phyloP scores from a whole-genome alignment of 2,888 invertebrate species.

The Stegophylla sp. region DNA sequence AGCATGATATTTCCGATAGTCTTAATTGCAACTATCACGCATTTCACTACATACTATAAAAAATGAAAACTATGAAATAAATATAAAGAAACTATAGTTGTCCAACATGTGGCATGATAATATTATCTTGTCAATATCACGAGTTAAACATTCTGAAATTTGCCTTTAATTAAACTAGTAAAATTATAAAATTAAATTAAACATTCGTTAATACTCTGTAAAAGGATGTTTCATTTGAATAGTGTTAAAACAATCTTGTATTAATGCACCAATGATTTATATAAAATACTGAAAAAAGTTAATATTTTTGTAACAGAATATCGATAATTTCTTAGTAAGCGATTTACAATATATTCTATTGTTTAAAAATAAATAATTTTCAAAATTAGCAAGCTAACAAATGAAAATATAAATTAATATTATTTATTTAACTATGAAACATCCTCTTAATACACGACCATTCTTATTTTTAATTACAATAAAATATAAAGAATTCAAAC shows the following conservation, averaged over 20 bases:
- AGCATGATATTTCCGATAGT: slow-evolving; percentile 99
- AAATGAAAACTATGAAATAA: slow-evolving; percentile 55
- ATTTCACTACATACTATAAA: slow-evolving; percentile 98
- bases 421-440: neutral
- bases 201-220: too few species aligned
- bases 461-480: neutral
- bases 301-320: too few species aligned
- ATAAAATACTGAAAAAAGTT: too few species aligned
- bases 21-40: slow-evolving; percentile 98
- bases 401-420: too few species aligned
- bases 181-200: too few species aligned
- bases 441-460: neutral
- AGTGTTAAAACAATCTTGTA: too few species aligned
- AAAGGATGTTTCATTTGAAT: too few species aligned
- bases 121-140: neutral
- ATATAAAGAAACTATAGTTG: slow-evolving; percentile 62
- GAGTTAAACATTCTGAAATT: neutral
- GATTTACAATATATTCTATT: too few species aligned
- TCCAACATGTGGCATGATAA: neutral
- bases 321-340: too few species aligned
- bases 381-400: too few species aligned
- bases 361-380: too few species aligned
- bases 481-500: neutral
- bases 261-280: too few species aligned
- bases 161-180: neutral